Conservation (phyloP, 2,113 vertebrate species). For the Leucosticte australis region DNA sequence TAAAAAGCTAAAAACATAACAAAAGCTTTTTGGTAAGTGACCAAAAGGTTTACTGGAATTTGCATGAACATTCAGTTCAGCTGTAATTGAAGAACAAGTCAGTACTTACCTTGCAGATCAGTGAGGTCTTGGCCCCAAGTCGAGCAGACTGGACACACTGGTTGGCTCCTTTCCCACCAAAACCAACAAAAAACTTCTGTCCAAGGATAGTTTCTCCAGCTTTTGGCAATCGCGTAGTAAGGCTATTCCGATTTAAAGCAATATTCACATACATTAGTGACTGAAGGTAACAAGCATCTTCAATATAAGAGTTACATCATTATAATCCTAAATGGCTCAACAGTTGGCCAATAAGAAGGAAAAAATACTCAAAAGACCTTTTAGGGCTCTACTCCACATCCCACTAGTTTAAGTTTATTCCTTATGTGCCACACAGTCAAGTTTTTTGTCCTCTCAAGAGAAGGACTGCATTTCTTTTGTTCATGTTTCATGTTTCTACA, state of each 20-base stretch:
- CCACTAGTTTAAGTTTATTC: not conserved
- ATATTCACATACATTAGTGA: constrained; percentile 19
- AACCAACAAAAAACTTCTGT: constrained; percentile 92
- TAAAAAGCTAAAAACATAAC: not conserved
- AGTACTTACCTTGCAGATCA: constrained; percentile 91
- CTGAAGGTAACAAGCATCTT: not conserved
- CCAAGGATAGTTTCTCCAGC: constrained; percentile 94
- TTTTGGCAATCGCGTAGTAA: constrained; percentile 88
- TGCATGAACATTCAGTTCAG: not conserved
- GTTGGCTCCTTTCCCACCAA: constrained; percentile 97
- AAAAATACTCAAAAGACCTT: not conserved
- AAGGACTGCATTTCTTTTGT: not conserved
- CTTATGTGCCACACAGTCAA: not conserved
- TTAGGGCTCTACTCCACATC: not conserved
- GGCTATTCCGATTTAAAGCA: constrained; percentile 73
- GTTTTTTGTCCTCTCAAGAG: not conserved
- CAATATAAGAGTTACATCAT: not conserved
- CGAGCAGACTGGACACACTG: constrained; percentile 93
- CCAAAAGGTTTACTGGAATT: not conserved
- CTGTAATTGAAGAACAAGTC: not conserved
- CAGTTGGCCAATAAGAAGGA: not conserved
- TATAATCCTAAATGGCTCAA: not conserved
- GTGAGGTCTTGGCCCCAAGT: constrained; percentile 86
- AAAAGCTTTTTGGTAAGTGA: not conserved
- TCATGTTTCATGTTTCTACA: not conserved